Conservation (phyloP, 2,113 vertebrate genomes). For the Neolamprologus caudopunctatus region DNA sequence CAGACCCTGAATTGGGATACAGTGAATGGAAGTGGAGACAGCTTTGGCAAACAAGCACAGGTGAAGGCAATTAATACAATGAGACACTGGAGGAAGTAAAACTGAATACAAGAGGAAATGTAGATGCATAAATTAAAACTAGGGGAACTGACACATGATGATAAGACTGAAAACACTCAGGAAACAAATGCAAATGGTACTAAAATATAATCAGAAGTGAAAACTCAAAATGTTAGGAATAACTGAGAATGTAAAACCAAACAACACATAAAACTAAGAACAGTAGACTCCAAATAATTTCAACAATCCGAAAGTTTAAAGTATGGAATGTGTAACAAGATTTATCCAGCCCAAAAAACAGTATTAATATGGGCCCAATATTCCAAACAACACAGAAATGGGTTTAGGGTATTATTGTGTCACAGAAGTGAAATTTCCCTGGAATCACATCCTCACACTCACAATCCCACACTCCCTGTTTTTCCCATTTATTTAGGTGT, state of each 20-base stretch:
- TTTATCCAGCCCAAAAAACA: neutral
- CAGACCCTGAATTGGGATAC: no score
- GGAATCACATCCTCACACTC: neutral
- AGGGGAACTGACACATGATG: neutral
- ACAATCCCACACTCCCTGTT: neutral
- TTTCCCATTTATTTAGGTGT: neutral
- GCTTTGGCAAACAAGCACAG: neutral
- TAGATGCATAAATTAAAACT: neutral
- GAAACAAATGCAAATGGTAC: neutral
- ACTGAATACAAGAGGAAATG: neutral
- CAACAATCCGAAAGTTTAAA: neutral
- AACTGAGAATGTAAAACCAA: neutral
- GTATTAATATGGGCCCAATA: neutral
- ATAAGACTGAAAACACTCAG: neutral
- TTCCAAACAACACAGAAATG: neutral
- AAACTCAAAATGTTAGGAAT: neutral
- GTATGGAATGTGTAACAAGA: neutral
- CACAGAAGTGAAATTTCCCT: neutral
- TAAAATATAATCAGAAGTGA: neutral
- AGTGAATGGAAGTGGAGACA: neutral
- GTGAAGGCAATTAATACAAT: neutral
- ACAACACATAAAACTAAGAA: neutral
- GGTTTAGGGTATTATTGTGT: neutral
- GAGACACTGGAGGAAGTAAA: neutral
- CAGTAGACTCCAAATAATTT: neutral